Base-by-base conservation (phyloP, 2,888 invertebrate genomes). In the Nymphalis polychloros region DNA sequence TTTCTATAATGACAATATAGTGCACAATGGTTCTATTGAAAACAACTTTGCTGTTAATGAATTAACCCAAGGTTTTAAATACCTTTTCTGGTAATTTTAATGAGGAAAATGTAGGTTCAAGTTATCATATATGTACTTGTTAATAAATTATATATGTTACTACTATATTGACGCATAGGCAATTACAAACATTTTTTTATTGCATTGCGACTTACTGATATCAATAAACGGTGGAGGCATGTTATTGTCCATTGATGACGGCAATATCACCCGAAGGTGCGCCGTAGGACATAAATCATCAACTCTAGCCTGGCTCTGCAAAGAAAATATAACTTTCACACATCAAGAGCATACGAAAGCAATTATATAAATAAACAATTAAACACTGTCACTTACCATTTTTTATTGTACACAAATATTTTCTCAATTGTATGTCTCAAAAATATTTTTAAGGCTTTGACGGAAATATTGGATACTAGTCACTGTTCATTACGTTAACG, bases 341-440 rank as follows among this genome's bases (percentile, higher is more conserved):
- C 76, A 77, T 78, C 73, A 70, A 74, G 72, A 76, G 27, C 76
- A 78, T 77, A 82, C 77, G 77, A 80, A 81, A 79, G 75, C 77
- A 84, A 84, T 85, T 87, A 87, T 80, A 83, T 85, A 90, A 84
- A 88, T 87, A 90, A 89, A 89, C 86, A 87, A 84, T 81, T 82
- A 77, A 75, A 81, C 80, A 79, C 76, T 73, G 76, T 77, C 79
- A 76, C 76, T 69, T 77, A 79, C 80, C 79, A 80, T 81, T 76
- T 77, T 68, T 41, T 19, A 57, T 41, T 63, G 49, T 67, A 59
- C 59, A 68, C 68, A 67, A 65, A 67, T 64, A 64, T 67, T 66
- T 55, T 62, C 55, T 49, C 47, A 20, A 27, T 46, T 53, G 61
- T 66, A 47, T 49, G 49, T 61, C 55, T 48, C 41, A 31, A 41